Conservation (phyloP, 2,888 invertebrate genomes). For the Entomobrya proxima region DNA sequence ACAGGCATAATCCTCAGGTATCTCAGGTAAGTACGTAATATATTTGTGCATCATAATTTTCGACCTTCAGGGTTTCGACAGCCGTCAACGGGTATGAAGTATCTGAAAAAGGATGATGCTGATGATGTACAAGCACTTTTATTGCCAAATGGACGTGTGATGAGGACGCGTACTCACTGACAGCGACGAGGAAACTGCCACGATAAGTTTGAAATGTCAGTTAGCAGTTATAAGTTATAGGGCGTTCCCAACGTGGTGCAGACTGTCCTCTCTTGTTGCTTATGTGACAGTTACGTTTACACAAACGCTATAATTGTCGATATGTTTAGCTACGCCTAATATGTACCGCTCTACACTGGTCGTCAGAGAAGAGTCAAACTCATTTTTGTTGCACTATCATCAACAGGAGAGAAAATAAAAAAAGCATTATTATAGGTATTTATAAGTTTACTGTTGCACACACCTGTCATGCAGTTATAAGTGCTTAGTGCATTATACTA, state of each 20-base stretch:
- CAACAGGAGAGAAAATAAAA: background rate
- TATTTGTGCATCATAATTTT: too few relatives aligned
- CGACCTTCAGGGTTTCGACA: constrained; percentile 15
- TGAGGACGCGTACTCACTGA: constrained; percentile 24
- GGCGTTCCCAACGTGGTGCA: constrained; percentile 52
- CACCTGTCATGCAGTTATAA: background rate
- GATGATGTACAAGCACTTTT: too few relatives aligned
- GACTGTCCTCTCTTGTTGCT: background rate
- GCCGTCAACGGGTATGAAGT: too few relatives aligned
- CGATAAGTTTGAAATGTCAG: background rate
- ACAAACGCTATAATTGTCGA: constrained; percentile 20
- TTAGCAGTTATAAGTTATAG: constrained; percentile 37
- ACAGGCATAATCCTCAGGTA: background rate
- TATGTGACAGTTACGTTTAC: constrained; percentile 58
- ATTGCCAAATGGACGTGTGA: background rate
- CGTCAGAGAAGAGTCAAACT: constrained; percentile 6
- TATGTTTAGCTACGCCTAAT: background rate
- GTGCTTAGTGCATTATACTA: background rate
- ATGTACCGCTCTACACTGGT: constrained; percentile 4
- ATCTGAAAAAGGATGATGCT: too few relatives aligned
- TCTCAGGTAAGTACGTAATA: background rate
- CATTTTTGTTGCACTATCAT: constrained; percentile 1
- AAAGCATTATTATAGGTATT: background rate
- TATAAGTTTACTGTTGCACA: background rate
- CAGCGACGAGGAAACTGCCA: constrained; percentile 43